Conservation (phyloP, 2,113 vertebrate species). For the Natator depressus region DNA sequence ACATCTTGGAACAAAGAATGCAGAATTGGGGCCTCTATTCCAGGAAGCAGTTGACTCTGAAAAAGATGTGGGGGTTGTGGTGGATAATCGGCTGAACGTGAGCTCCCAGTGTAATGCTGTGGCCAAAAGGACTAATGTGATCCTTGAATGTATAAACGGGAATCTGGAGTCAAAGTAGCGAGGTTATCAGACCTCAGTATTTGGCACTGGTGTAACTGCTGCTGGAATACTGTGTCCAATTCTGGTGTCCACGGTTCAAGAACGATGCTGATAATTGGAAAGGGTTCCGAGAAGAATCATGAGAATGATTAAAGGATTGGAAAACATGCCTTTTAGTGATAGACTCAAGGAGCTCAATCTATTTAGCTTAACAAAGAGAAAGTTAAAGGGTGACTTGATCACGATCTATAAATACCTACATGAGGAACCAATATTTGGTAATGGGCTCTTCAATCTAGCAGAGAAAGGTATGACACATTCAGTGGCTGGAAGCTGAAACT, state of each 20-base stretch:
- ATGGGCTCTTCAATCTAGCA: neutral
- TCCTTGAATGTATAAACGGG: neutral
- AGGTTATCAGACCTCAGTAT: neutral
- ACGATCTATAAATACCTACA: neutral
- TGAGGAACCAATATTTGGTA: neutral
- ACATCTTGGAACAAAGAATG: neutral
- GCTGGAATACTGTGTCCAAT: neutral
- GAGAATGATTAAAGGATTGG: neutral
- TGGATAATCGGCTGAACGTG: neutral
- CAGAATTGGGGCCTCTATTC: neutral
- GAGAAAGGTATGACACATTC: neutral
- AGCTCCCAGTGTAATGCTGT: neutral
- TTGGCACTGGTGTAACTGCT: neutral
- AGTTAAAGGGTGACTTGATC: neutral
- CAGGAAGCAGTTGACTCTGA: neutral
- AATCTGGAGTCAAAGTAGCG: neutral
- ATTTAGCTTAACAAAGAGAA: neutral
- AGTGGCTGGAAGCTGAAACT: neutral
- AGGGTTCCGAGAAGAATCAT: neutral
- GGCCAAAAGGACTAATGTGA: neutral
- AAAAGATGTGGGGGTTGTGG: neutral
- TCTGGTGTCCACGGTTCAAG: neutral
- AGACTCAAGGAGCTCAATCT: neutral
- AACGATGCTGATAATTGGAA: neutral
- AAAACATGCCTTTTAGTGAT: neutral